Conservation (phyloP, 2,888 invertebrate species). For the Sarcophaga variegata region DNA sequence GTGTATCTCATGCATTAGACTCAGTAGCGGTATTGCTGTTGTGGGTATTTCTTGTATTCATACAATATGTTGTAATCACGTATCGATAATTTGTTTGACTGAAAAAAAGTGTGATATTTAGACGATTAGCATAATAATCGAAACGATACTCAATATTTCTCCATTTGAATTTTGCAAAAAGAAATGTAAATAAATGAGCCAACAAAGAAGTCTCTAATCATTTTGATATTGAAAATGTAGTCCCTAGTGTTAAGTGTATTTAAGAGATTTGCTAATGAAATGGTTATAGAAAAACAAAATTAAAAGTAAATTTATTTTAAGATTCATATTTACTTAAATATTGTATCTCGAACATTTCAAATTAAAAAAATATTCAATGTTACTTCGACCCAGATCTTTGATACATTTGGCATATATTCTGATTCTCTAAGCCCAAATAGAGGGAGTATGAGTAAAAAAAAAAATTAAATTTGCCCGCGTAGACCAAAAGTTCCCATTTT, state of each 20-base stretch:
- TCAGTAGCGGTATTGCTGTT: not conserved
- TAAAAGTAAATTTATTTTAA: not conserved
- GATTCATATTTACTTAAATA: too few relatives aligned
- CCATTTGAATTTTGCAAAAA: conserved; percentile 32
- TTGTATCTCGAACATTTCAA: too few relatives aligned
- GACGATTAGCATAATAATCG: conserved; percentile 1
- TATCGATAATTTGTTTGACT: conserved; percentile 6
- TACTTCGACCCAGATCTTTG: too few relatives aligned
- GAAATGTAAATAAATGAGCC: conserved; percentile 7
- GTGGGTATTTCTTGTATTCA: conserved; percentile 10
- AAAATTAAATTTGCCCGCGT: too few relatives aligned
- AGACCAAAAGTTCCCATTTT: too few relatives aligned
- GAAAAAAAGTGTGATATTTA: not conserved
- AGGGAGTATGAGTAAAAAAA: too few relatives aligned
- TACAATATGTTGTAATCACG: conserved; percentile 37
- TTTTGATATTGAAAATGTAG: conserved; percentile 41
- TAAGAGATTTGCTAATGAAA: not conserved
- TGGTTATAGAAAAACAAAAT: not conserved
- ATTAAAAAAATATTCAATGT: too few relatives aligned
- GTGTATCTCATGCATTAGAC: not conserved
- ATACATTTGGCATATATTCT: too few relatives aligned
- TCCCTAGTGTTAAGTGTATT: not conserved
- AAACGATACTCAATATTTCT: too few relatives aligned
- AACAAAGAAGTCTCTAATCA: conserved; percentile 37
- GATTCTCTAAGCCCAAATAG: too few relatives aligned